Evolutionary conservation across 2,888 invertebrate species (phyloP).

Genomic region (Nomada flava): DNA sequence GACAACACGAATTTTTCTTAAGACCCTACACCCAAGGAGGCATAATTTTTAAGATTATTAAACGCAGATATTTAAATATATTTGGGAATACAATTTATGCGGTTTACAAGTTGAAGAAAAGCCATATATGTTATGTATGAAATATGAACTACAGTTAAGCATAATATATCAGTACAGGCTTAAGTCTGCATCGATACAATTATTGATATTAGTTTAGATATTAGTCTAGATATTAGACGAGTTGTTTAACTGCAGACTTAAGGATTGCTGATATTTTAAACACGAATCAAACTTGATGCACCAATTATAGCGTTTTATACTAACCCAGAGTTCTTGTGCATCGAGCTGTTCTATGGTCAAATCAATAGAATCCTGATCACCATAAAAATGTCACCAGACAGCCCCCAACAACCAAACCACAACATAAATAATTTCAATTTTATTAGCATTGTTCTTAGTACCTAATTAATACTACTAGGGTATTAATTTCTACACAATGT

Average conservation of each 20-base stretch:
- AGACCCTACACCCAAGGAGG: too few relatives aligned
- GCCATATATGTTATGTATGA: not conserved
- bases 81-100: not conserved
- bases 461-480: constrained; percentile 46
- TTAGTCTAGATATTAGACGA: too few relatives aligned
- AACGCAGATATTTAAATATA: not conserved
- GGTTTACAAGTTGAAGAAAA: constrained; percentile 15
- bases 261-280: constrained; percentile 40
- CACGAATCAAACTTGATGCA: constrained; percentile 3
- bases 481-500: constrained; percentile 39
- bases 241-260: constrained; percentile 20
- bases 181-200: constrained; percentile 13
- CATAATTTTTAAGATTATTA: not conserved
- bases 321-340: constrained; percentile 82
- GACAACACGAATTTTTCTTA: not conserved
- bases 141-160: constrained; percentile 3
- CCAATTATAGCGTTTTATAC: constrained; percentile 73
- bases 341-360: constrained; percentile 83
- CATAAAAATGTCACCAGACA: constrained; percentile 75
- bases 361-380: constrained; percentile 82
- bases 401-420: constrained; percentile 76
- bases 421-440: constrained; percentile 69
- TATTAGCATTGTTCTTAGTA: constrained; percentile 50
- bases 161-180: constrained; percentile 34
- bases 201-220: too few relatives aligned